Evolutionary conservation across 2,888 invertebrate species (phyloP), one percentile per base, ranked within the genome.

Genomic region (Poecilobothrus nobilitatus): DNA sequence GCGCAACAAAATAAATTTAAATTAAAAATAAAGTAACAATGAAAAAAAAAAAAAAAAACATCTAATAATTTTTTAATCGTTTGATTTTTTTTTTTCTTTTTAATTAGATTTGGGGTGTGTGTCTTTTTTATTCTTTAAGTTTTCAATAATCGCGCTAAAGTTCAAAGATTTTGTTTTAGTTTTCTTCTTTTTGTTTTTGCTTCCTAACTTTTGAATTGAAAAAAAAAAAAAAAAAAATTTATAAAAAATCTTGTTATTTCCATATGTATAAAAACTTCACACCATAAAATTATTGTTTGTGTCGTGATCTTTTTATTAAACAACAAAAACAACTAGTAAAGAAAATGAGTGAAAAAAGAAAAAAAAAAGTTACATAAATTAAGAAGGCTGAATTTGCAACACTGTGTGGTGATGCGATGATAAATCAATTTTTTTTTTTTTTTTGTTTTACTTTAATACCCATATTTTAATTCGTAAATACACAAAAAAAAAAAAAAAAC

Each of bases 21-120:
- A 9, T 53, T 12, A 3, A 53, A 18, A 53, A 18, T 37, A 7
- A 34, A 34, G 34, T 34, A 34, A 53, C 27, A 27, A 37, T 37
- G 10, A 37, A 37, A 37, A 37, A 37, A 37, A 37, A 37, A 6
- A 37, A 37, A 37, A 37, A 37, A 37, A 37, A 37, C 6, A n/a
- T n/a, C n/a, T n/a, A n/a, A n/a, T n/a, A n/a, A n/a, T n/a, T n/a
- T n/a, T n/a, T n/a, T 41, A 41, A 12, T 6, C 27, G 27, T 27
- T 27, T 27, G 5, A 27, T 27, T 5, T 7, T 15, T 53, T 18
- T 8, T 15, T 15, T 53, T 18, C 2, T 53, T 53, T 53, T 53
- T 12, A 53, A 53, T 53, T 53, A 53, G 53, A 53, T 53, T 53
- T 53, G 53, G 53, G 53, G 53, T 53, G 53, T 53, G 53, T 53